These are phyloP conservation scores for Zaprionus davidi DNA, from an alignment of 1,140 invertebrate species.

Conservation along the genomic window DNA sequence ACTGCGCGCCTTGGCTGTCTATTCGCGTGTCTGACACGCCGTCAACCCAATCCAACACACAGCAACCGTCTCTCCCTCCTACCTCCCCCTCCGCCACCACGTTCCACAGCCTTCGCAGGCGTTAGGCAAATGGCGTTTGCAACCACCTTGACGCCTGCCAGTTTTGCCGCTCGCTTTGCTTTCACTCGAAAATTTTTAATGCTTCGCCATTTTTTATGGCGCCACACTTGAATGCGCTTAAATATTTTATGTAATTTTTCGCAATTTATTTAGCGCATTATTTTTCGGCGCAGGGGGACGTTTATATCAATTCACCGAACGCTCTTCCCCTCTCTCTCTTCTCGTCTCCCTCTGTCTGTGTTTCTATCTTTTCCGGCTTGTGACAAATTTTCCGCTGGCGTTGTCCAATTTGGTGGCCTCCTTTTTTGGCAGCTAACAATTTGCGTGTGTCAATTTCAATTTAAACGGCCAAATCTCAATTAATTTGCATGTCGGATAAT, in stretches of 20 bases:
- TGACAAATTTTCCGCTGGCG: conserved; percentile 28
- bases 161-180: conserved; percentile 77
- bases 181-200: conserved; percentile 75
- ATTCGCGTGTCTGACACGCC: conserved; percentile 58
- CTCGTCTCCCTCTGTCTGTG: neutral
- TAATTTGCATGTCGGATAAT: conserved; percentile 67
- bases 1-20: conserved; percentile 47
- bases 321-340: neutral
- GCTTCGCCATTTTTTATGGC: conserved; percentile 77
- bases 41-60: conserved; percentile 31
- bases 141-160: conserved; percentile 47
- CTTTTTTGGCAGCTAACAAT: conserved; percentile 36
- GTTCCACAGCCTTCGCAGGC: neutral
- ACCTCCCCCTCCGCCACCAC: neutral
- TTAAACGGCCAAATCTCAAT: conserved; percentile 61
- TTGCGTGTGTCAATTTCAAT: conserved; percentile 71
- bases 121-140: conserved; percentile 45
- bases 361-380: neutral
- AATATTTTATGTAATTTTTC: conserved; percentile 83
- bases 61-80: conserved; percentile 4
- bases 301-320: conserved; percentile 71
- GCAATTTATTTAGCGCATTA: conserved; percentile 83
- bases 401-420: conserved; percentile 21
- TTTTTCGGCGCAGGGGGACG: conserved; percentile 54
- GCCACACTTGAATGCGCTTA: conserved; percentile 80